phyloP scores from a whole-genome alignment of 2,797 vertebrate species.

The Perdix hodgsoniae region DNA sequence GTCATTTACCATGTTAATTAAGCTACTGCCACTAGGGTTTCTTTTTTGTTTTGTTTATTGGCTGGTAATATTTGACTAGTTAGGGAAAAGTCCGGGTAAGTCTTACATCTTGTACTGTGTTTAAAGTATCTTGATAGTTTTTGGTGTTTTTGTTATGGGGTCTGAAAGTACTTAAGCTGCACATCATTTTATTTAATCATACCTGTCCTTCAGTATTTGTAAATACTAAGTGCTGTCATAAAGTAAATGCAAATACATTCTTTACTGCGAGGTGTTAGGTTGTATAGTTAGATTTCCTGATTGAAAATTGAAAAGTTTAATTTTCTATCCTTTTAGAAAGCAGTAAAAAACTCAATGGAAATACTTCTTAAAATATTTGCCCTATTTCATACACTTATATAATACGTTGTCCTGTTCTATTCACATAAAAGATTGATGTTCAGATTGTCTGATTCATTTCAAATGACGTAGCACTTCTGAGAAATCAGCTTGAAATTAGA shows the following conservation, averaged over 20 bases:
- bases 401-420: not conserved
- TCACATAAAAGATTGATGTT: not conserved
- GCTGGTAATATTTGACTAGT: not conserved
- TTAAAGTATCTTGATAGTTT: not conserved
- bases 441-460: not conserved
- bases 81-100: constrained; percentile 49
- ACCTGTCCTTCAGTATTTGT: not conserved
- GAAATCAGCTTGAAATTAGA: not conserved
- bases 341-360: not conserved
- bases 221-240: not conserved
- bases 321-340: not conserved
- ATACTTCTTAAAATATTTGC: not conserved
- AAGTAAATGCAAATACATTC: not conserved
- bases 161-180: not conserved
- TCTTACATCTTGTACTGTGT: not conserved
- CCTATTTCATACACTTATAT: not conserved
- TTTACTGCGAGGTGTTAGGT: not conserved
- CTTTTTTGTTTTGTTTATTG: not conserved
- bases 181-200: not conserved
- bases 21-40: not conserved
- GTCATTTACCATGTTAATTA: not conserved
- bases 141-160: not conserved
- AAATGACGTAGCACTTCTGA: not conserved
- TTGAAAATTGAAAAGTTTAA: not conserved
- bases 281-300: not conserved